Percentiles rank a stretch among this genome's conserved stretches.
These are phyloP conservation scores for Echinarachnius parma DNA, from an alignment of 53 echinoderm and acorn worm genomes.

Conservation along the genomic window DNA sequence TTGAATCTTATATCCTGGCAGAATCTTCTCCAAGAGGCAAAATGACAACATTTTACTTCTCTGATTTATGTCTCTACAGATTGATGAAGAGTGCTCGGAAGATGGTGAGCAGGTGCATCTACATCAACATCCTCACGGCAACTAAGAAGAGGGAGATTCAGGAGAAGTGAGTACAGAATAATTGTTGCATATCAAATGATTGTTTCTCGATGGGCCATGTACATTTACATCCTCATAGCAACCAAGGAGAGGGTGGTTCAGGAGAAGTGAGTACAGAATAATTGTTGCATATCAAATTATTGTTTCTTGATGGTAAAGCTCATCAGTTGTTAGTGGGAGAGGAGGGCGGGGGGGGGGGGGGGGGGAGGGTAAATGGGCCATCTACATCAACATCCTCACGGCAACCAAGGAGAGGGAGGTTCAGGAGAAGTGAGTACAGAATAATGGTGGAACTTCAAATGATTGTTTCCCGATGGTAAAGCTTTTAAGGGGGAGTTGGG, in stretches of 20 bases:
- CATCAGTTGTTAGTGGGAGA: background rate
- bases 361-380: constrained; percentile 16
- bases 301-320: too few species aligned
- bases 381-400: constrained; percentile 77
- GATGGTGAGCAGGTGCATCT: constrained; percentile 88
- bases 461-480: too few species aligned
- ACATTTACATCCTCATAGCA: constrained; percentile 75
- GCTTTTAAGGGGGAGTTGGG: too few species aligned
- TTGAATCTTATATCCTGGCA: too few species aligned
- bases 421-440: constrained; percentile 67
- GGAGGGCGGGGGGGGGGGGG: too few species aligned
- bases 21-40: too few species aligned
- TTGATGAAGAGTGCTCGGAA: constrained; percentile 87
- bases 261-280: constrained; percentile 70
- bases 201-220: constrained; percentile 87
- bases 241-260: constrained; percentile 54
- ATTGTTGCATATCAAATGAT: too few species aligned
- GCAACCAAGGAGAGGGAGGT: constrained; percentile 57
- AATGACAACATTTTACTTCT: too few species aligned
- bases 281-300: too few species aligned
- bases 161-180: constrained; percentile 58
- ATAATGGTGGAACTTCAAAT: too few species aligned
- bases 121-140: constrained; percentile 76
- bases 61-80: constrained; percentile 49
- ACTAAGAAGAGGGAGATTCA: constrained; percentile 54